Evolutionary conservation across 1,140 invertebrate genomes (phyloP), one percentile per base, ranked within the genome.

Genomic region (Panagrolaimus sp.): DNA sequence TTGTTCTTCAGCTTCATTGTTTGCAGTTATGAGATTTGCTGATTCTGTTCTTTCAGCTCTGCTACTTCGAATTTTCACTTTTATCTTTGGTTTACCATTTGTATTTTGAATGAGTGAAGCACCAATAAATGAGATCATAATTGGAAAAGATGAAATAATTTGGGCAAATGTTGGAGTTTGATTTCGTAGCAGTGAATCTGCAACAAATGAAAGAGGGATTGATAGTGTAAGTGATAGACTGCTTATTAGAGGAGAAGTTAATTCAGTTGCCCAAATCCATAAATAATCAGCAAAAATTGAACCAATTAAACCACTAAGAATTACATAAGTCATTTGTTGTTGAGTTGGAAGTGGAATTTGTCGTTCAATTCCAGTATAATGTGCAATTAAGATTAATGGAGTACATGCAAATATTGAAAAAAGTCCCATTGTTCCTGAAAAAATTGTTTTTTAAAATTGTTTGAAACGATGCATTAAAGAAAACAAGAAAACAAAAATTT

Each of bases 251-350:
- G 58, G 55, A 26, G 63, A 75, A 24, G 77, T 79, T 10, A 77
- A 17, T n/a, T 69, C 24, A 14, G 72, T 75, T 5, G 77, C 77
- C 21, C 79, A 76, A 6, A 77, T 67, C 75, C 75, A 77, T 12
- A 77, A 38, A 28, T 72, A 79, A 28, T 77, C 75, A 26, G 77
- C 74, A 46, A 77, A 79, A 8, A 79, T 64, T 10, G 52, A 68
- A 26, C 75, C 75, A 17, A 77, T 47, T 12, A 79, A 38, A 9
- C 70, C 68, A 52, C 71, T 76, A 38, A 78, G 38, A 21, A 79
- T 17, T 15, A 77, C 43, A 12, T 80, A 12, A 24, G 3, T 17
- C 43, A 73, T 32, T 55, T 77, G 67, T n/a, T 65, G 28, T 14
- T 21, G 46, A 8, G 67, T 75, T 44, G 75, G 75, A 6, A 65